Evolutionary conservation across 2,888 invertebrate species (phyloP), one percentile per base, ranked within the genome.

Genomic region (Andricus quercusramuli): DNA sequence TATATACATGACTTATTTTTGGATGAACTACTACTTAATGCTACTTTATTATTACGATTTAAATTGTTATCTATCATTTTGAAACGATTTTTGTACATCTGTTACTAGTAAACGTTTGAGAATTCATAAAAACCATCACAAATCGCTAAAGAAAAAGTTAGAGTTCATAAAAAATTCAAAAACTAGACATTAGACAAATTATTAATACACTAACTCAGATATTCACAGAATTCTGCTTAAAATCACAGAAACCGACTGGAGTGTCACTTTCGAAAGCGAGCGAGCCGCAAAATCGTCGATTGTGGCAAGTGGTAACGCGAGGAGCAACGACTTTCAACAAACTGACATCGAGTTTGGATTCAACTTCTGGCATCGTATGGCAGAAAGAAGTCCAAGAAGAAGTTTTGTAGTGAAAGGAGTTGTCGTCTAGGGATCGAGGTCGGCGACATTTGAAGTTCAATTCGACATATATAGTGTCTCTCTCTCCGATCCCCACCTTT

Each of bases 331-430:
- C 78, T 78, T 76, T 32, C 64, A 81, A 79, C 59, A 70, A 82
- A 84, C 83, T 84, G 78, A 80, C 68, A 79, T 77, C 77, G 47
- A 78, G 65, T 77, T 77, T 78, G 22, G 81, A 81, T 74, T 47
- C 83, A 83, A 81, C 84, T 77, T 85, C 84, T 78, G 81, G 80
- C 82, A 86, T 83, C 85, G 83, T 85, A 83, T 78, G 85, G 85
- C 51, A 77, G 88, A 88, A 89, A 88, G 88, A 87, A 86, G 86
- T 88, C 87, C 87, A 86, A 86, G 88, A 90, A 88, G 88, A 89
- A 88, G 89, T 90, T 90, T 88, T 89, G 82, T 88, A 92, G 92
- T 92, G 92, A 92, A 92, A 92, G 92, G 92, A 89, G 88, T 83
- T 83, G 82, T 65, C 85, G 87, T 88, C 89, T 85, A 89, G 86